Evolutionary conservation across 2,113 vertebrate genomes (phyloP), one percentile per base, ranked within the genome.

Genomic region (Hystrix cristata): DNA sequence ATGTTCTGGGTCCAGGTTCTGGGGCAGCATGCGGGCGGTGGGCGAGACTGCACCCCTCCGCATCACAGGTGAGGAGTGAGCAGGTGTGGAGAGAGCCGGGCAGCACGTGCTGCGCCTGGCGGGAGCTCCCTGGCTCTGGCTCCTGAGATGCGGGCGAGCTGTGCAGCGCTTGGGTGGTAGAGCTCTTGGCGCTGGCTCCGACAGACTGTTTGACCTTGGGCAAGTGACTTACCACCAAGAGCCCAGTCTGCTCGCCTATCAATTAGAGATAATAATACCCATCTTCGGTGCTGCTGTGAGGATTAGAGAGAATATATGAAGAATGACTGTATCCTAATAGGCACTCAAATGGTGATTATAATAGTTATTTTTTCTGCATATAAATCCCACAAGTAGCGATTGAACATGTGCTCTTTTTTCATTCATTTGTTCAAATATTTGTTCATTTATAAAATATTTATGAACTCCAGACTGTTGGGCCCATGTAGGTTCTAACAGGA

Each of bases 331-430:
- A 34, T 84, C 67, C 38, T 80, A 95, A 53, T 48, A 76, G 48
- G 62, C 72, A 78, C 27, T 72, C 91, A 62, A 67, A 38, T 34
- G 31, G n/a, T 82, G n/a, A 86, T 96, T 93, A 90, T 60, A 59
- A 55, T 29, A 43, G 62, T 90, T 92, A 69, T 27, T 34, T 53
- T 71, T 95, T 84, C 46, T 95, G 69, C 82, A 2, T 95, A 85
- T 87, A 93, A 94, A 81, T 90, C 92, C 88, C 97, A 87, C 11
- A 46, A 71, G 38, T 53, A 71, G 72, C n/a, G 81, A 46, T 83
- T 57, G 74, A 55, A 89, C 10, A 31, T 3, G 2, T 10, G 31
- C 38, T 74, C 25, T 80, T 87, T 60, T 87, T 92, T 95, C 31
- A 79, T 43, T 86, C 57, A 83, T 87, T 80, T 95, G 46, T 86